Evolutionary conservation across 2,888 invertebrate genomes (phyloP).

Genomic region (Crematogaster levior): DNA sequence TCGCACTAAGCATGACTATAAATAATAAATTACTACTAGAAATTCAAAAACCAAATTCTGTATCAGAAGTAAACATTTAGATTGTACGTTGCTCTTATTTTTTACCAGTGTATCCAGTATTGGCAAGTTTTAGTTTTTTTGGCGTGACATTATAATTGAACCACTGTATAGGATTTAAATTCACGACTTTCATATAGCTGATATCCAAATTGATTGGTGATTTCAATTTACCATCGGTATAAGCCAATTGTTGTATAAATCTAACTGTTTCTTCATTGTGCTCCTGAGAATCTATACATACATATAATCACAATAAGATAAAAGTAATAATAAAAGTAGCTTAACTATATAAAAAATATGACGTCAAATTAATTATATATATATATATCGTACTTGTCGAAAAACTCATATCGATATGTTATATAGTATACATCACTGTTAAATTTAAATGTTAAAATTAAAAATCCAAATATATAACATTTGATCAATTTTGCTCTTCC

Average conservation of each 20-base stretch:
- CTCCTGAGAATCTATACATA: conserved; percentile 20
- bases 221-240: conserved; percentile 72
- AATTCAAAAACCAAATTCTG: not conserved
- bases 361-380: conserved; percentile 9
- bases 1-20: conserved; percentile 88
- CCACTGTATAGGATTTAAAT: conserved; percentile 86
- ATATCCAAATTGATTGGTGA: conserved; percentile 86
- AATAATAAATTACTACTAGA: not conserved
- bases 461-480: not conserved
- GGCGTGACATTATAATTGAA: conserved; percentile 87
- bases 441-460: not conserved
- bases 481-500: not conserved
- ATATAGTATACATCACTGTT: not conserved
- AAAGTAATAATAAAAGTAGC: not conserved
- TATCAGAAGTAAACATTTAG: not conserved
- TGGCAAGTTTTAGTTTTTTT: conserved; percentile 89
- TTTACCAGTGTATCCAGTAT: conserved; percentile 89
- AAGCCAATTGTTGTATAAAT: conserved; percentile 52
- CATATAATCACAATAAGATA: not conserved
- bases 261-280: conserved; percentile 43
- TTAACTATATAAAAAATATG: not conserved
- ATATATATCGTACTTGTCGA: not conserved
- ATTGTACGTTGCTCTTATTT: not conserved
- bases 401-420: conserved; percentile 3
- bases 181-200: conserved; percentile 79